Percentiles rank a stretch among this genome's conserved stretches.
Evolutionary conservation across 2,113 vertebrate species (phyloP).

Genomic region (Poecile atricapillus): DNA sequence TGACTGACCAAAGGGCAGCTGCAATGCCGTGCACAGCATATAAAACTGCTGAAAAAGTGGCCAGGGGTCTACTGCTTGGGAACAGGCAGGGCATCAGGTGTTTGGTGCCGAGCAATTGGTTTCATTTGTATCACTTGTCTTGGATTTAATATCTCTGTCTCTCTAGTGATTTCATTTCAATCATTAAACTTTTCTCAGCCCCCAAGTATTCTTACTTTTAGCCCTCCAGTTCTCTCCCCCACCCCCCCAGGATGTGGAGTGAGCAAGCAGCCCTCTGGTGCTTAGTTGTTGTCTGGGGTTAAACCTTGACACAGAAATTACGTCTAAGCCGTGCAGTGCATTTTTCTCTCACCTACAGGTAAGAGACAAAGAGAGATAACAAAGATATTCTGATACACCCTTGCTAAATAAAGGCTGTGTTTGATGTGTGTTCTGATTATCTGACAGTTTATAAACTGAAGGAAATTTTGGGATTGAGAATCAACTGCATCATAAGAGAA

Average conservation of each 20-base stretch:
- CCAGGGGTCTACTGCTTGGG: not conserved
- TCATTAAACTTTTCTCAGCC: not conserved
- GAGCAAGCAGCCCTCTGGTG: not conserved
- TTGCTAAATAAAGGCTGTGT: not conserved
- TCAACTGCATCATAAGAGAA: not conserved
- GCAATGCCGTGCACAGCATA: not conserved
- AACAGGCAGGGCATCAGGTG: rapidly evolving
- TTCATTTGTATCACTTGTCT: not conserved
- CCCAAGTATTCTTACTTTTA: not conserved
- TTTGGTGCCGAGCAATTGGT: not conserved
- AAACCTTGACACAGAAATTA: not conserved
- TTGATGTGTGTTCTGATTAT: not conserved
- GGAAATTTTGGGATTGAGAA: not conserved
- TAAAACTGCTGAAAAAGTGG: not conserved
- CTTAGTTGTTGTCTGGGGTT: not conserved
- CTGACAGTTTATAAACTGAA: not conserved
- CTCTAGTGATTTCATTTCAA: not conserved
- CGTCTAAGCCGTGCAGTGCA: not conserved
- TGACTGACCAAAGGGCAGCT: not conserved
- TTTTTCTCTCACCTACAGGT: not conserved
- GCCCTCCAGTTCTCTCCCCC: not conserved
- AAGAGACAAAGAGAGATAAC: not conserved
- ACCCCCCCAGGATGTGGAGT: not conserved
- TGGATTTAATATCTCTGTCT: not conserved
- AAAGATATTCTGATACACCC: not conserved